Evolutionary conservation across 2,888 invertebrate genomes (phyloP), one percentile per base, ranked within the genome.

Genomic region (Reticulitermes lucifugus): DNA sequence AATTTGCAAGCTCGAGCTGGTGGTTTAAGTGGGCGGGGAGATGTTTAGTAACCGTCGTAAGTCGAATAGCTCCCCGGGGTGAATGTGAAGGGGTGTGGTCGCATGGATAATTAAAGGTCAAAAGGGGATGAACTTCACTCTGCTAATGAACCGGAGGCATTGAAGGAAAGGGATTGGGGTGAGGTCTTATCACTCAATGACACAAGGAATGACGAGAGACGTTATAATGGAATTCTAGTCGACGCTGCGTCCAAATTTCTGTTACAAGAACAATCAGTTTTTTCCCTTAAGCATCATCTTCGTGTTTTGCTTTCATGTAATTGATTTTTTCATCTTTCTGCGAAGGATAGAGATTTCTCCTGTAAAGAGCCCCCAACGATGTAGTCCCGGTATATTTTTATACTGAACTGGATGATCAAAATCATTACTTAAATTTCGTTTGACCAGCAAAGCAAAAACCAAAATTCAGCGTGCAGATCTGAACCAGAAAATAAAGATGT

Each of bases 91-190:
- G 73, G 73, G 14, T 73, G 73, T 41, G 73, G 73, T 73, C 73
- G 41, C 73, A 22, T 73, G 73, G 73, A 73, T 73, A 73, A 73
- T 73, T 73, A 73, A 73, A 73, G 73, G 41, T 18, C 73, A 41
- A 29, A 73, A 73, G 73, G 73, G 73, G 73, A 73, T 73, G 73
- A 41, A 73, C 35, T 73, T 65, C 21, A 9, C 73, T 41, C 0
- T 41, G 73, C 73, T 73, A 73, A 73, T 73, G 73, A 73, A 73
- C 73, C 41, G 41, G 14, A 35, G 65, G 65, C 65, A 65, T 4
- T 65, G 65, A 60, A 60, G 60, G n/a, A 60, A 21, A 60, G n/a
- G 60, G n/a, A 6, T 1, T 21, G 25, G n/a, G 65, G n/a, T n/a
- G 73, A 73, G 41, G 10, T 3, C 0, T 6, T 73, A 41, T 73